Percentiles rank a stretch among this genome's conserved stretches.
phyloP scores from a whole-genome alignment of 2,113 vertebrate species.

The Tachuris rubrigastra region DNA sequence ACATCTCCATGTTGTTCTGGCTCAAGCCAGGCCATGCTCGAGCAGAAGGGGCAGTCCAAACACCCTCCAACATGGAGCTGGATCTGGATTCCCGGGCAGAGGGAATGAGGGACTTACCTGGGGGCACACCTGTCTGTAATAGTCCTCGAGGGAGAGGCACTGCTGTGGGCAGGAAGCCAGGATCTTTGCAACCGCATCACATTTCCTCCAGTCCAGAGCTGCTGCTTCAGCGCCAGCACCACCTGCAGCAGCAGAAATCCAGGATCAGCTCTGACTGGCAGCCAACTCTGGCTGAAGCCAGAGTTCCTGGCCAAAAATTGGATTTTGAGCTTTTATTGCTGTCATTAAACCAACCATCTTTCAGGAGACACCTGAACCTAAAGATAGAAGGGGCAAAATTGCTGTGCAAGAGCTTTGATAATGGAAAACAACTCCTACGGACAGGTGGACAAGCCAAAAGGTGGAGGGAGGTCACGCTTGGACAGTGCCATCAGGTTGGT shows the following conservation, averaged over 20 bases:
- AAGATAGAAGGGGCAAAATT: neutral
- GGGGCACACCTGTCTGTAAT: slow-evolving; percentile 86
- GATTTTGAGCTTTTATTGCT: neutral
- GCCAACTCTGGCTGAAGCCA: neutral
- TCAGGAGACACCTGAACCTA: neutral
- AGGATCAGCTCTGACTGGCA: neutral
- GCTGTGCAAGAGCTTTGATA: neutral
- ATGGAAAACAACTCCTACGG: neutral
- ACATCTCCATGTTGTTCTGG: rapidly evolving
- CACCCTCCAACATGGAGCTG: neutral
- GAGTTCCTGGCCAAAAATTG: neutral
- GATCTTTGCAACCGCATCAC: slow-evolving; percentile 86
- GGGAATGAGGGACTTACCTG: slow-evolving; percentile 77
- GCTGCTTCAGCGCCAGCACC: slow-evolving; percentile 65
- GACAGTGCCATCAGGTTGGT: neutral
- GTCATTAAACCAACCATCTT: neutral
- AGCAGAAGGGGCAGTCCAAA: neutral
- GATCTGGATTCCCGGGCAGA: neutral
- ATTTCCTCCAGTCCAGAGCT: slow-evolving; percentile 90
- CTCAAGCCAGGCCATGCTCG: rapidly evolving
- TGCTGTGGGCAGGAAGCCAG: slow-evolving; percentile 91
- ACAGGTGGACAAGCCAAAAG: neutral
- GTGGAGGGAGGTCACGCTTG: neutral
- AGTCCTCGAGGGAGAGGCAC: slow-evolving; percentile 81
- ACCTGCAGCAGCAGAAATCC: slow-evolving; percentile 70